A percentile compares a stretch with the other conserved stretches of the same genome.
These are phyloP conservation scores for Tympanoctomys barrerae DNA, from an alignment of 2,797 vertebrate species.

Conservation along the genomic window DNA sequence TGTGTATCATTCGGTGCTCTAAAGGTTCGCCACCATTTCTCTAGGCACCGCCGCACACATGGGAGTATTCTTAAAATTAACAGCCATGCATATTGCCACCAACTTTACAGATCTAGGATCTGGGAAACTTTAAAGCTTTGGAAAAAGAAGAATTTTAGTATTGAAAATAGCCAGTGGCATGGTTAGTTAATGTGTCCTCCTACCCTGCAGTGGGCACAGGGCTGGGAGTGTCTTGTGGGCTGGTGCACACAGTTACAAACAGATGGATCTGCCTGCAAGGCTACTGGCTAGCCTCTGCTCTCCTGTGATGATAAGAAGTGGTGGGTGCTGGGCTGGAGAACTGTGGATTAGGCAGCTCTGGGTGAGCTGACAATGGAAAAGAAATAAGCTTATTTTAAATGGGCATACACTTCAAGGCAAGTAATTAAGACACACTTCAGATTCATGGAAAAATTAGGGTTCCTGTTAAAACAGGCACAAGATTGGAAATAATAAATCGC, in stretches of 20 bases:
- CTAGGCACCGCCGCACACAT: not conserved
- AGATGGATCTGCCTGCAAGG: conserved; percentile 13
- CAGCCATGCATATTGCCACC: not conserved
- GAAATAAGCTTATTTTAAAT: conserved; percentile 72
- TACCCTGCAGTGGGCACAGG: not conserved
- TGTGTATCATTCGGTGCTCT: not conserved
- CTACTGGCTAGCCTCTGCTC: not conserved
- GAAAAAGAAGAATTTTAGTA: conserved; percentile 44
- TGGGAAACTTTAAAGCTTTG: not conserved
- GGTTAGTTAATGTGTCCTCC: not conserved
- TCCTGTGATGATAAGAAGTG: not conserved
- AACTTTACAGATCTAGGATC: not conserved
- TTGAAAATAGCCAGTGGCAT: not conserved
- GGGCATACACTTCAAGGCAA: conserved; percentile 68
- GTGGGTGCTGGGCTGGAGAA: not conserved
- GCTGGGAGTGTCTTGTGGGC: not conserved
- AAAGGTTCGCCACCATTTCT: not conserved
- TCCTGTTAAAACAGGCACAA: conserved; percentile 69
- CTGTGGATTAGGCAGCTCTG: not conserved
- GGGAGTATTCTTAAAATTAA: not conserved
- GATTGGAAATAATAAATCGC: conserved; percentile 61
- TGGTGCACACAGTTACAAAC: not conserved
- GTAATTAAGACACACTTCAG: conserved; percentile 73
- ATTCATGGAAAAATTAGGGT: conserved; percentile 69
- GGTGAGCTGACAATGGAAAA: conserved; percentile 48